Conservation (phyloP, 2,888 invertebrate genomes). For the Plutella xylostella region DNA sequence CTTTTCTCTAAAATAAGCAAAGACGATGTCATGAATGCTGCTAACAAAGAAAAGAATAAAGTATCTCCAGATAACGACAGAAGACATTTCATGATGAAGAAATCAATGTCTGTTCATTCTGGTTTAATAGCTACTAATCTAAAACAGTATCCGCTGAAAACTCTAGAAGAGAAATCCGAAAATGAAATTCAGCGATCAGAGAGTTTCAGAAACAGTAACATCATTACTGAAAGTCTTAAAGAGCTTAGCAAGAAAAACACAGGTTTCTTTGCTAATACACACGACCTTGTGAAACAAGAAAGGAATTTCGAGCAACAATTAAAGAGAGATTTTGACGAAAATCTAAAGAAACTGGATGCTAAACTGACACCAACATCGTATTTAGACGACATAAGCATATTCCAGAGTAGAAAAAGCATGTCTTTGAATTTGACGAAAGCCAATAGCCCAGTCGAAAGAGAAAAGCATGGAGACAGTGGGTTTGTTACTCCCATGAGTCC, state of each 20-base stretch:
- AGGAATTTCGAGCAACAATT: slow-evolving; percentile 59
- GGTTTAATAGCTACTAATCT: slow-evolving; percentile 38
- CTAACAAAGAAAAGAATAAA: slow-evolving; percentile 22
- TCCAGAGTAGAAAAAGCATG: slow-evolving; percentile 45
- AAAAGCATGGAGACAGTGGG: slow-evolving; percentile 64
- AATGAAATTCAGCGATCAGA: slow-evolving; percentile 43
- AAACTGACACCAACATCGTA: slow-evolving; percentile 36
- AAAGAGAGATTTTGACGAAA: slow-evolving; percentile 59
- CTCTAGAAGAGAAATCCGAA: slow-evolving; percentile 63
- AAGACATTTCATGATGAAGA: slow-evolving; percentile 47
- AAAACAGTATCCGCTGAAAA: slow-evolving; percentile 52
- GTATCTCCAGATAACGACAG: slow-evolving; percentile 36
- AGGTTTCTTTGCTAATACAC: slow-evolving; percentile 75
- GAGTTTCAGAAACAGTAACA: slow-evolving; percentile 40
- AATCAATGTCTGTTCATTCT: slow-evolving; percentile 57
- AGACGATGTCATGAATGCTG: slow-evolving; percentile 33
- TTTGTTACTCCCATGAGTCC: slow-evolving; percentile 74
- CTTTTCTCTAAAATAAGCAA: slow-evolving; percentile 47
- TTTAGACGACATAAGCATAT: slow-evolving; percentile 40
- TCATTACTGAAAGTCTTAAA: slow-evolving; percentile 45
- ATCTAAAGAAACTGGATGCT: slow-evolving; percentile 42
- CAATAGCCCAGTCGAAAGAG: slow-evolving; percentile 18
- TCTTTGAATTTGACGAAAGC: slow-evolving; percentile 46
- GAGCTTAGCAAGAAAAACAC: slow-evolving; percentile 37
- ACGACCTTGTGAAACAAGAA: slow-evolving; percentile 77